Evolutionary conservation across 2,113 vertebrate genomes (phyloP), one percentile per base, ranked within the genome.

Genomic region (Xerus inauris): DNA sequence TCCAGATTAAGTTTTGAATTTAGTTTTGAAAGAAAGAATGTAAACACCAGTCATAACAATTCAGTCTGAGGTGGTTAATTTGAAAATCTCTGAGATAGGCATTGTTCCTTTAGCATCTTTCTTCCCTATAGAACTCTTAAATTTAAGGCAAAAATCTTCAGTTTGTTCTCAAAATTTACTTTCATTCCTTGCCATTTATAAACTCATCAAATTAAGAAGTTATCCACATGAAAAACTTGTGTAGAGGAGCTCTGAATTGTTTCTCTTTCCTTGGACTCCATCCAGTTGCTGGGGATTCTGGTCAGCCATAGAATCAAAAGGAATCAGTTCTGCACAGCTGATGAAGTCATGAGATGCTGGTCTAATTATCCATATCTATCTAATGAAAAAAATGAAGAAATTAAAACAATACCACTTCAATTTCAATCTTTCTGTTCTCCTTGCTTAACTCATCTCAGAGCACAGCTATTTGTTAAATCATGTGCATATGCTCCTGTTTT

Each of bases 1-100:
- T 62, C 64, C 47, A 94, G 91, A 89, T 95, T 92, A 95, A 92
- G 49, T 84, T 94, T 24, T 84, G 79, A 94, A 94, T 96, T 95
- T 96, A 72, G 54, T 89, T 95, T 88, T 72, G 59, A 86, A 94
- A 67, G 77, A 57, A 19, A 47, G 73, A 77, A 26, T 92, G 47
- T 87, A 96, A 95, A 75, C 92, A 75, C 17, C 80, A 73, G 42
- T 95, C 69, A 94, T 89, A 90, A 92, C 81, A 92, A 87, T 92
- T 95, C 54, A 49, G n/a, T 64, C 57, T 69, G 54, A 83, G 42
- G 57, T 87, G 3, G 47, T 87, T 92, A 95, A 86, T 79, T 87
- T 89, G 88, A 94, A 92, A 62, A 84, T 92, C 62, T 96, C 54
- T 47, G 49, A 62, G 54, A 84, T 79, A 35, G 49, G 14, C 76